Percentiles rank a stretch among this genome's conserved stretches.
phyloP scores from a whole-genome alignment of 2,113 vertebrate genomes.

The Helogale parvula region DNA sequence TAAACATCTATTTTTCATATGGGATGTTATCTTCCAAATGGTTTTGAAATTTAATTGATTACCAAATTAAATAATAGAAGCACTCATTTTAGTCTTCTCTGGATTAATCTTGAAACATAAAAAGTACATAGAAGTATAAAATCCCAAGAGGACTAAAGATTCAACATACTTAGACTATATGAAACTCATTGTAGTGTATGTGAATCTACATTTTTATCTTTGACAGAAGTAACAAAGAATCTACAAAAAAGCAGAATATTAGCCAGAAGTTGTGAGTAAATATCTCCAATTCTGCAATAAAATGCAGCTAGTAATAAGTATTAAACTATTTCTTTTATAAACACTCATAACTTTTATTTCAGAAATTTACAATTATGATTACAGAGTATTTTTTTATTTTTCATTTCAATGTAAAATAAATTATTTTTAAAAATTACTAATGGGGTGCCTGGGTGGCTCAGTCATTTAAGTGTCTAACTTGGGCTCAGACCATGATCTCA shows the following conservation, averaged over 20 bases:
- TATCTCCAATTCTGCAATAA: background rate
- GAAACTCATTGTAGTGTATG: background rate
- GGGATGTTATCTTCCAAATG: slow-evolving; percentile 54
- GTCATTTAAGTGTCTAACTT: too few species aligned
- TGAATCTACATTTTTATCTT: background rate
- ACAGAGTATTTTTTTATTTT: slow-evolving; percentile 3
- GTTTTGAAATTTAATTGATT: slow-evolving; percentile 62
- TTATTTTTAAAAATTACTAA: background rate
- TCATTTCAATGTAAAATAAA: background rate
- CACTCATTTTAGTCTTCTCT: slow-evolving; percentile 17
- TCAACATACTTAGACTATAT: background rate
- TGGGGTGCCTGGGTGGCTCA: too few species aligned
- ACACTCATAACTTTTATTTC: slow-evolving; percentile 17
- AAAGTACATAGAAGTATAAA: slow-evolving; percentile 50
- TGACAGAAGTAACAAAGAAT: slow-evolving; percentile 20
- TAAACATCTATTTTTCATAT: slow-evolving; percentile 34
- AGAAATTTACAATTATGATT: background rate
- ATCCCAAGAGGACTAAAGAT: background rate
- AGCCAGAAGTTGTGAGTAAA: slow-evolving; percentile 24
- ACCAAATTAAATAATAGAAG: slow-evolving; percentile 38
- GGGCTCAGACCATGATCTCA: too few species aligned
- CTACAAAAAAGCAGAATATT: slow-evolving; percentile 23
- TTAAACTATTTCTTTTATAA: slow-evolving; percentile 33
- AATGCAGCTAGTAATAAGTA: slow-evolving; percentile 4
- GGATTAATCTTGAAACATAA: slow-evolving; percentile 51